A percentile compares a stretch with the other conserved stretches of the same genome.
Evolutionary conservation across 2,113 vertebrate species (phyloP).

Genomic region (Lamprologus ornatipinnis): DNA sequence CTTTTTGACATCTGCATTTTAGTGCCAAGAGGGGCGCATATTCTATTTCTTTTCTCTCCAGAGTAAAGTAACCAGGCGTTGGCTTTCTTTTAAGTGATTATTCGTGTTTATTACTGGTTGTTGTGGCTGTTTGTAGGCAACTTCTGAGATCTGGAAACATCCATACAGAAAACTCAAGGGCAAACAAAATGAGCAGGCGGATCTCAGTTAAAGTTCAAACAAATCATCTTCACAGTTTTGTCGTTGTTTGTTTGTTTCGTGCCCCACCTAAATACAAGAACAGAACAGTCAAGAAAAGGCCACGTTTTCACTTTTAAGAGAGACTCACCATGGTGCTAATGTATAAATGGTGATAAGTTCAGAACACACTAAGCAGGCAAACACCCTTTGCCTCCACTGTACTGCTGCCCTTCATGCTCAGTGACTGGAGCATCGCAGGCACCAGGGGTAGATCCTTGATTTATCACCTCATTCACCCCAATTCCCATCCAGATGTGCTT

Average conservation of each 20-base stretch:
- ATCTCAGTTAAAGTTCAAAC: background rate
- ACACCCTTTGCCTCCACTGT: conserved; percentile 7
- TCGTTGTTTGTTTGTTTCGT: background rate
- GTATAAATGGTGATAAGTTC: conserved; percentile 43
- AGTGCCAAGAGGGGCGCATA: background rate
- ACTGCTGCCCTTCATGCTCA: conserved; percentile 71
- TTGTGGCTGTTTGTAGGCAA: background rate
- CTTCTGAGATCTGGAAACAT: background rate
- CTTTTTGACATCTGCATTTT: background rate
- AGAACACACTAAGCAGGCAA: background rate
- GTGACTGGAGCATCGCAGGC: conserved; percentile 59
- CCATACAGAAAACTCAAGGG: background rate
- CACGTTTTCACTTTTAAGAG: background rate
- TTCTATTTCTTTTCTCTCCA: background rate
- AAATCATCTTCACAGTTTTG: background rate
- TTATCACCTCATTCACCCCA: conserved; percentile 69
- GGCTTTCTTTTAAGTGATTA: background rate
- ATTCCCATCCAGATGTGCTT: conserved; percentile 71
- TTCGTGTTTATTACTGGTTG: background rate
- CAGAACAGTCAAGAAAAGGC: background rate
- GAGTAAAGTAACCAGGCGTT: background rate
- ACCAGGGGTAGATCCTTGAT: conserved; percentile 49
- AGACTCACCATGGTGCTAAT: background rate
- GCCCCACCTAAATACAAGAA: background rate
- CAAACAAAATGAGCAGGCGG: background rate